Evolutionary conservation across 2,797 vertebrate species (phyloP), one percentile per base, ranked within the genome.

Genomic region (Enoplosus armatus): DNA sequence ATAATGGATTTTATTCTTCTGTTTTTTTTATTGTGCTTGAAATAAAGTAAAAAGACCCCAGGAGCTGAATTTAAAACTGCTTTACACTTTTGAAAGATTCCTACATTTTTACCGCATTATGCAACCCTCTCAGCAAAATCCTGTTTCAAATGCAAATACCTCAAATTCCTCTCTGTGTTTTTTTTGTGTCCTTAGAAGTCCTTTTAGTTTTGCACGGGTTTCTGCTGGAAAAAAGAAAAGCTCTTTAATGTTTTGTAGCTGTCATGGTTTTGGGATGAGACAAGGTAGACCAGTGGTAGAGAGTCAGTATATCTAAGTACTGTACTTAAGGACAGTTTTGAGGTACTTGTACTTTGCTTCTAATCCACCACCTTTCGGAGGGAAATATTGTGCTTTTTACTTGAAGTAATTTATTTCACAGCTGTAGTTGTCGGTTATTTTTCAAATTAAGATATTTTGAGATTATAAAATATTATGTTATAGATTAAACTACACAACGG

Each of bases 111-210:
- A 67, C 18, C 27, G 37, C 51, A 58, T 85, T 70, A 80, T 76
- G 55, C 55, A 69, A 61, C 24, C 29, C 65, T 76, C 60, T 71
- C 4, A 0, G 70, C 39, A 33, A 72, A 85, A 73, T 79, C 80
- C 84, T 64, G 41, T 61, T 82, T 86, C 62, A 75, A 55, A 85
- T 83, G 80, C 75, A 85, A 89, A 90, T 61, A 83, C 61, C 35
- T 63, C 4, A 0, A 41, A 68, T 45, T 56, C 54, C 61, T 51
- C 48, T 33, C 26, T 11, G 66, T 59, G 72, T 80, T 75, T 72
- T 55, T 69, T 43, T 4, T 4, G n/a, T 20, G 16, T 72, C 47
- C 63, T 75, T 2, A 54, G 27, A 66, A 75, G 71, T 70, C 31
- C 48, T 74, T 43, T 20, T n/a, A 47, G 45, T 61, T 65, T 20